These are phyloP conservation scores for Diachasmimorpha longicaudata DNA, from an alignment of 1,140 invertebrate species.

Conservation along the genomic window DNA sequence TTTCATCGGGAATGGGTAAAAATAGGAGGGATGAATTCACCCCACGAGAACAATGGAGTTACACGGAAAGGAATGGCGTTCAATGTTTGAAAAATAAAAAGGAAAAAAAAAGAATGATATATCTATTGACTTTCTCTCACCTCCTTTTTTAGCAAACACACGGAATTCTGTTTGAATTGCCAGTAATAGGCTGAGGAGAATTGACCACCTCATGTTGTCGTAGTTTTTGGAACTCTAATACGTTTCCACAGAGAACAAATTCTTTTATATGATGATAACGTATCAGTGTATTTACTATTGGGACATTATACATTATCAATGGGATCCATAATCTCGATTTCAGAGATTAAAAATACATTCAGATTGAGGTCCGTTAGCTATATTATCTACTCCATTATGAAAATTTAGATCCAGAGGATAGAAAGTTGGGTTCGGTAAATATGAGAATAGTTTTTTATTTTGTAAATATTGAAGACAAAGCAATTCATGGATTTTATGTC, in stretches of 20 bases:
- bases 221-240: neutral
- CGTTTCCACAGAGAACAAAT: neutral
- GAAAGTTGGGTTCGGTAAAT: too few relatives aligned
- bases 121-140: neutral
- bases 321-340: neutral
- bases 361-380: neutral
- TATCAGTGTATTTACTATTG: neutral
- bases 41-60: neutral
- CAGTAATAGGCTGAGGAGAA: neutral
- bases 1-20: neutral
- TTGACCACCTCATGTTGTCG: neutral
- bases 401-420: too few relatives aligned
- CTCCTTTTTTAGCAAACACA: neutral
- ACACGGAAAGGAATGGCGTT: neutral
- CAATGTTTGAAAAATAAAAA: neutral
- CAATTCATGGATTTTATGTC: too few relatives aligned
- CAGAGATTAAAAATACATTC: neutral
- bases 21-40: neutral
- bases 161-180: neutral
- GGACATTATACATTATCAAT: neutral
- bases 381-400: too few relatives aligned
- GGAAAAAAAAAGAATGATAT: neutral
- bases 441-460: too few relatives aligned
- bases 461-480: too few relatives aligned
- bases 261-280: slow-evolving; percentile 14